phyloP scores from a whole-genome alignment of 2,888 invertebrate species.

The Cheilosia urbana region DNA sequence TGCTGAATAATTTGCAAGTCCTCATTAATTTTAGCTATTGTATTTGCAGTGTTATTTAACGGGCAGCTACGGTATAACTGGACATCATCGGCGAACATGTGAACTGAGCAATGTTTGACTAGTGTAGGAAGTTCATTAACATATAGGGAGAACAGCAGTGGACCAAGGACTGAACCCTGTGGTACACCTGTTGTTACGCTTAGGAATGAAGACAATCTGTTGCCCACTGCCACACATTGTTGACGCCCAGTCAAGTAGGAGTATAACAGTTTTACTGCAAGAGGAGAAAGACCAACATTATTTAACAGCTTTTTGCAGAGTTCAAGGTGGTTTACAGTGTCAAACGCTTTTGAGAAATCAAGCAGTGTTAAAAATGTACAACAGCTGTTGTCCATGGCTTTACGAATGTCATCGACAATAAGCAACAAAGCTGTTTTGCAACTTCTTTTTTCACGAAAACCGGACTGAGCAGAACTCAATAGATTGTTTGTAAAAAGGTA shows the following conservation, averaged over 20 bases:
- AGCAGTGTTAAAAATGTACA: not conserved
- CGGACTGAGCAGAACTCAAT: too few relatives aligned
- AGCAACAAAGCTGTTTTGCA: not conserved
- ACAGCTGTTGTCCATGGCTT: not conserved
- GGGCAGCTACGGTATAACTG: conserved; percentile 4
- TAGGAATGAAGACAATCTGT: not conserved
- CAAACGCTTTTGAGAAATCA: conserved; percentile 14
- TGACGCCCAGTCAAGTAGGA: not conserved
- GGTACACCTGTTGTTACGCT: not conserved
- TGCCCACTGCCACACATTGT: conserved; percentile 7
- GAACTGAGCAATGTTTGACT: not conserved
- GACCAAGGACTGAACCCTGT: conserved; percentile 5
- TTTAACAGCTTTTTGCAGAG: conserved; percentile 1
- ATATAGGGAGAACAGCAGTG: conserved; percentile 12
- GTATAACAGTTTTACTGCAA: not conserved
- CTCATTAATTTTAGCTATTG: not conserved
- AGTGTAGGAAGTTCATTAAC: conserved; percentile 1
- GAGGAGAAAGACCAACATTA: not conserved
- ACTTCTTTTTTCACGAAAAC: not conserved
- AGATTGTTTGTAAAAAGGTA: too few relatives aligned
- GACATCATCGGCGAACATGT: conserved; percentile 5
- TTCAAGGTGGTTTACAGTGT: not conserved
- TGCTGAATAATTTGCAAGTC: conserved; percentile 5
- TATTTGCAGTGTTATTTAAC: not conserved
- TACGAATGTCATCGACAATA: not conserved